phyloP scores from a whole-genome alignment of 2,888 invertebrate genomes.

The Spicauda simplicius region DNA sequence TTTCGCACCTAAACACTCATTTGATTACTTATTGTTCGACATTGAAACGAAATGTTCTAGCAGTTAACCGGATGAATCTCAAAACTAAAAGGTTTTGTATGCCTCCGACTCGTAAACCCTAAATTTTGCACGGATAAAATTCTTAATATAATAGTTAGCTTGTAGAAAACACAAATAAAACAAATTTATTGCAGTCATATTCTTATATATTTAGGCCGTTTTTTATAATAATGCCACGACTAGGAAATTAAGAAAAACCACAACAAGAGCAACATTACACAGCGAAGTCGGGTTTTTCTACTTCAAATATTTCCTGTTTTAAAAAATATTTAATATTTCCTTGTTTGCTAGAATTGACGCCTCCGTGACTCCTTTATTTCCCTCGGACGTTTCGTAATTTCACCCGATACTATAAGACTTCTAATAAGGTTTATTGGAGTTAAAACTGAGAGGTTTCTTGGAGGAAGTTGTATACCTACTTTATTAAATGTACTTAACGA shows the following conservation, averaged over 20 bases:
- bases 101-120: too few species aligned
- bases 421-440: conserved; percentile 25
- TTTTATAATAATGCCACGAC: neutral
- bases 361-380: conserved; percentile 20
- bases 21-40: too few species aligned
- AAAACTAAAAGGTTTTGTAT: too few species aligned
- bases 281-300: neutral
- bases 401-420: conserved; percentile 21
- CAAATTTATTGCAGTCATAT: neutral
- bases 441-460: neutral
- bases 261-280: neutral
- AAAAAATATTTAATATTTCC: conserved; percentile 17
- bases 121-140: too few species aligned
- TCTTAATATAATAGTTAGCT: too few species aligned
- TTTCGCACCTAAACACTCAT: too few species aligned
- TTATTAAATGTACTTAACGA: too few species aligned
- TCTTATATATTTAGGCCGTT: neutral
- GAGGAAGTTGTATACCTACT: too few species aligned
- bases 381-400: conserved; percentile 16
- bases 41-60: too few species aligned
- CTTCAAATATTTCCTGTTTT: neutral
- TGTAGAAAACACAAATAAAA: too few species aligned
- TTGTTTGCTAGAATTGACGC: conserved; percentile 14
- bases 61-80: too few species aligned
- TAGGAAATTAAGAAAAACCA: neutral